Evolutionary conservation across 2,888 invertebrate genomes (phyloP), one percentile per base, ranked within the genome.

Genomic region (Euspilapteryx auroguttella): DNA sequence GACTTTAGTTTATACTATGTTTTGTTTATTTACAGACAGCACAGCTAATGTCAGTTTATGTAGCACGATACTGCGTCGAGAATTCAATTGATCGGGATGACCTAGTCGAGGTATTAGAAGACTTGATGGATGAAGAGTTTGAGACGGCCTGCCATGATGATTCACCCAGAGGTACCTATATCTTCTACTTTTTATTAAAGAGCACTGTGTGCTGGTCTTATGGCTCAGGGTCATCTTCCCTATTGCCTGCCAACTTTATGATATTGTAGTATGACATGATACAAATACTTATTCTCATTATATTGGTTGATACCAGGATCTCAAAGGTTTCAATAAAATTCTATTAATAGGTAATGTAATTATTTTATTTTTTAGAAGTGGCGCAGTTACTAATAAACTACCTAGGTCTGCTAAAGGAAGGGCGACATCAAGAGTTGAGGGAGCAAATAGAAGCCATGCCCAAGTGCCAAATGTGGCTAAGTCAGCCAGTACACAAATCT

Each of bases 81-180:
- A 80, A 83, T 44, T 71, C 80, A 34, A 68, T 82, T 3, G 79
- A 83, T 20, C 53, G 59, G 26, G 73, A 80, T 29, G 81, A 83
- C 36, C 66, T 86, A 3, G 71, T 79, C 23, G 84, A 85, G 42
- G 69, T 81, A 1, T 47, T 87, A 13, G 85, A 85, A 42, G 86
- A 86, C 39, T 61, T 86, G 14, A 81, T 87, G 80, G 86, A 87
- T 51, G 81, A 86, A 44, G 84, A 86, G 44, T 86, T 87, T 54
- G 79, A 85, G 33, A 86, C 86, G 14, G 68, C 83, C 4, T 86
- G 86, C 47, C 85, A 86, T 56, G 87, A 87, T 44, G 76, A 79
- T 39, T 86, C 86, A 9, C 80, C 84, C 14, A 78, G 71, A 58
- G 83, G 82, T 82, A 49, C 30, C 27, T 23, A n/a, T n/a, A n/a